These are phyloP conservation scores for Eubasilissa splendida DNA, from an alignment of 2,888 invertebrate genomes.

Conservation along the genomic window DNA sequence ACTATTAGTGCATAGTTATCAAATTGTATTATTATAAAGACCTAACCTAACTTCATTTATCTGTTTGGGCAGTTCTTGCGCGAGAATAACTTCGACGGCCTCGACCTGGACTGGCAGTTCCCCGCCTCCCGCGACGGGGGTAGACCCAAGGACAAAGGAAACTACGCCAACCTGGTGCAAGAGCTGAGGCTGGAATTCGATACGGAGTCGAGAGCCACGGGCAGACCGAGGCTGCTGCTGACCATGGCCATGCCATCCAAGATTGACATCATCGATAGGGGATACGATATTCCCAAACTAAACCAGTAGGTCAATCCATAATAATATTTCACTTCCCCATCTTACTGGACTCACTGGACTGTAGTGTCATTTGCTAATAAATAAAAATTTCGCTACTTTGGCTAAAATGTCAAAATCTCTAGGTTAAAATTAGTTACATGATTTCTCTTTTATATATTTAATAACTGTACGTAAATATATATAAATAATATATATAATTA, in stretches of 20 bases:
- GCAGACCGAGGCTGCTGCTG: conserved; percentile 82
- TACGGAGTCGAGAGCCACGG: conserved; percentile 87
- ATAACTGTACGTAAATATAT: no score
- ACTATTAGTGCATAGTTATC: no score
- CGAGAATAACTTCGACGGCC: conserved; percentile 93
- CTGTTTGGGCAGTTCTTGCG: conserved; percentile 76
- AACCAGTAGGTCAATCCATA: conserved; percentile 75
- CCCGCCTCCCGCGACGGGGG: conserved; percentile 87
- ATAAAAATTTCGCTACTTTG: no score
- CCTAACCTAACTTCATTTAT: background rate
- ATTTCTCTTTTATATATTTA: no score
- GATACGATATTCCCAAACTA: conserved; percentile 90
- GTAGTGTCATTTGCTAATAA: no score
- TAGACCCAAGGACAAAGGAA: conserved; percentile 86
- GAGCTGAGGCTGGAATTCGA: conserved; percentile 93
- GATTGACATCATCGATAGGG: conserved; percentile 93
- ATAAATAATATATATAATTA: no score
- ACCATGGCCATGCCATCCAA: conserved; percentile 97
- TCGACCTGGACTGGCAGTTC: conserved; percentile 95
- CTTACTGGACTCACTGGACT: no score
- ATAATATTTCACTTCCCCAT: no score
- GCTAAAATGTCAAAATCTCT: no score
- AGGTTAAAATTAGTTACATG: no score
- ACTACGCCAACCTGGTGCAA: conserved; percentile 90
- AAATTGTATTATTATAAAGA: no score